Percentiles rank a stretch among this genome's conserved stretches.
phyloP scores from a whole-genome alignment of 2,113 vertebrate genomes.

The Actinemys pallida region DNA sequence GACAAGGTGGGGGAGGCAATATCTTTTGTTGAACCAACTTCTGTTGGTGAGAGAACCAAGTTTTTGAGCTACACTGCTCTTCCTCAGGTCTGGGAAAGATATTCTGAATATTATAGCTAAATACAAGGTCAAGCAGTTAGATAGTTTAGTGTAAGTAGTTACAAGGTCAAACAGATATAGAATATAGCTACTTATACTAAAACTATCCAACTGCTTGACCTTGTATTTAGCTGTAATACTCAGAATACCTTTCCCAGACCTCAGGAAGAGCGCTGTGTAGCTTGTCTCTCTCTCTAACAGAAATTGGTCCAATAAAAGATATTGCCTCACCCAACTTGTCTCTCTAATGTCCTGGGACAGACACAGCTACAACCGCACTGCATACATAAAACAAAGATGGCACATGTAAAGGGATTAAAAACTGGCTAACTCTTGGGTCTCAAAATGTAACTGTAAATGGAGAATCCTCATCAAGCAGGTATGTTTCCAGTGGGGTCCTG shows the following conservation, averaged over 20 bases:
- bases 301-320: too few species aligned
- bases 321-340: neutral
- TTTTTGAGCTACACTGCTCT: neutral
- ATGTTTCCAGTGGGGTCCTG: neutral
- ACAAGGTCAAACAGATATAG: too few species aligned
- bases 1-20: neutral
- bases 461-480: neutral
- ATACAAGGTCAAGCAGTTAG: too few species aligned
- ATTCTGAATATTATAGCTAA: neutral
- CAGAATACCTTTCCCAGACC: too few species aligned
- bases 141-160: too few species aligned
- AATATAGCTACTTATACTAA: too few species aligned
- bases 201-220: too few species aligned
- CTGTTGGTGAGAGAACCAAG: neutral
- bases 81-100: neutral
- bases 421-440: neutral
- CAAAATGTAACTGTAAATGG: neutral
- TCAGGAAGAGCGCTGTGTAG: too few species aligned
- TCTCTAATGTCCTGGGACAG: neutral
- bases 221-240: too few species aligned
- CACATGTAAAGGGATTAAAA: neutral
- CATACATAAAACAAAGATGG: too few species aligned
- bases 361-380: neutral
- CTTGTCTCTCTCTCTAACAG: too few species aligned
- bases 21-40: neutral